A percentile compares a stretch with the other conserved stretches of the same genome.
Conservation (phyloP, 1,140 invertebrate species). For the Drosophila azteca region DNA sequence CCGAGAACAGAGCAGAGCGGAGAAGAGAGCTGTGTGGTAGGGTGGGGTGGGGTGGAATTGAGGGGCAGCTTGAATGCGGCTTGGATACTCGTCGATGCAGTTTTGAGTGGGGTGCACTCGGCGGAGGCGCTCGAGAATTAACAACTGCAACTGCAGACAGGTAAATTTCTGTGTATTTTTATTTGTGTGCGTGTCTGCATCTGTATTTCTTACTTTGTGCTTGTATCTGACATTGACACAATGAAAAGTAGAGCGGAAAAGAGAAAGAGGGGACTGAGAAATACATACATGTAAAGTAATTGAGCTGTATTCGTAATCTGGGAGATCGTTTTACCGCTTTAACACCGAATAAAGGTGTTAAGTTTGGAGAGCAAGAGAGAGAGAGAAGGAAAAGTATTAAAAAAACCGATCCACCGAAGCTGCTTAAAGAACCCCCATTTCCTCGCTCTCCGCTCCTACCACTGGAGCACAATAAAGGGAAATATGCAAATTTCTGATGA, state of each 20-base stretch:
- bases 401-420: no score
- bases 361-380: slow-evolving; percentile 6
- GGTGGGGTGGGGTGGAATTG: not conserved
- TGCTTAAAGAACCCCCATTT: no score
- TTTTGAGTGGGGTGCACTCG: slow-evolving; percentile 49
- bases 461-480: not conserved
- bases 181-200: not conserved
- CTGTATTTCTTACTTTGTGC: not conserved
- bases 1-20: not conserved
- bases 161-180: not conserved
- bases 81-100: slow-evolving; percentile 47
- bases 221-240: slow-evolving; percentile 39
- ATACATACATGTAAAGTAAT: not conserved
- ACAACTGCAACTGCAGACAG: slow-evolving; percentile 50
- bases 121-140: slow-evolving; percentile 44
- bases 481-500: slow-evolving; percentile 48
- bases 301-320: not conserved
- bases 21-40: not conserved
- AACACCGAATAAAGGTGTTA: slow-evolving; percentile 27
- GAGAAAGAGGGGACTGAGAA: not conserved
- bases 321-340: slow-evolving; percentile 12
- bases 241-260: slow-evolving; percentile 31
- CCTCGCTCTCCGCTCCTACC: no score
- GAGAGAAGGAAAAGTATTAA: no score
- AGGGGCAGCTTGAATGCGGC: slow-evolving; percentile 20